Conservation (phyloP, 1,140 invertebrate species). For the Cryptotermes secundus region DNA sequence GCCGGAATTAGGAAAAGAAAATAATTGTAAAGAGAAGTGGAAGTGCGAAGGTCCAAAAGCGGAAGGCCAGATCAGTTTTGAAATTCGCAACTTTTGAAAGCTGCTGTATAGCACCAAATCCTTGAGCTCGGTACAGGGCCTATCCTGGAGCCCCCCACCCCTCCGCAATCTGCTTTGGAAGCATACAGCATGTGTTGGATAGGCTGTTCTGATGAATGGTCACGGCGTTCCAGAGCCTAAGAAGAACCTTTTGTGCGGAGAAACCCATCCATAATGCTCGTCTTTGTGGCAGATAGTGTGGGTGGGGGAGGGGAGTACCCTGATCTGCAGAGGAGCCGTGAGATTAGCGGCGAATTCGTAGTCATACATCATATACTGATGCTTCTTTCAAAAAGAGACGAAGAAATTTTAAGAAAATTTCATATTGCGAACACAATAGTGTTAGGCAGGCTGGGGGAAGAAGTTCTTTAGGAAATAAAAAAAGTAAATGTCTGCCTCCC, state of each 20-base stretch:
- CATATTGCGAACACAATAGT: not conserved
- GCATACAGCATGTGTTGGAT: not conserved
- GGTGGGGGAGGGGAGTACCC: not conserved
- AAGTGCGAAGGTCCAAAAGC: too few species aligned
- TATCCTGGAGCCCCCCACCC: too few species aligned
- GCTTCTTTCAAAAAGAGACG: not conserved
- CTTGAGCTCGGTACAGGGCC: too few species aligned
- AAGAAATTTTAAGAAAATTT: constrained; percentile 12
- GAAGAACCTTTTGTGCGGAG: not conserved
- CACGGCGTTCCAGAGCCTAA: not conserved
- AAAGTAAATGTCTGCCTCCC: too few species aligned
- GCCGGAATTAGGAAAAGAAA: too few species aligned
- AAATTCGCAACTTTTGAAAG: too few species aligned
- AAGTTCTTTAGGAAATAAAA: too few species aligned
- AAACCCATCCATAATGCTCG: constrained; percentile 4
- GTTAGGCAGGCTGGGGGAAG: not conserved
- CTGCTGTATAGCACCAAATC: too few species aligned
- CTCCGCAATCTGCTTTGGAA: too few species aligned
- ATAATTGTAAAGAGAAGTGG: too few species aligned
- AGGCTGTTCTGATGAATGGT: not conserved
- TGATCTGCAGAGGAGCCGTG: not conserved
- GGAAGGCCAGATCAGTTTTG: too few species aligned
- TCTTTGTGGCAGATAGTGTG: not conserved
- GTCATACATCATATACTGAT: not conserved
- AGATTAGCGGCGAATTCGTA: not conserved